Evolutionary conservation across 1,140 invertebrate species (phyloP).

Genomic region (Atopsyche davidsoni): DNA sequence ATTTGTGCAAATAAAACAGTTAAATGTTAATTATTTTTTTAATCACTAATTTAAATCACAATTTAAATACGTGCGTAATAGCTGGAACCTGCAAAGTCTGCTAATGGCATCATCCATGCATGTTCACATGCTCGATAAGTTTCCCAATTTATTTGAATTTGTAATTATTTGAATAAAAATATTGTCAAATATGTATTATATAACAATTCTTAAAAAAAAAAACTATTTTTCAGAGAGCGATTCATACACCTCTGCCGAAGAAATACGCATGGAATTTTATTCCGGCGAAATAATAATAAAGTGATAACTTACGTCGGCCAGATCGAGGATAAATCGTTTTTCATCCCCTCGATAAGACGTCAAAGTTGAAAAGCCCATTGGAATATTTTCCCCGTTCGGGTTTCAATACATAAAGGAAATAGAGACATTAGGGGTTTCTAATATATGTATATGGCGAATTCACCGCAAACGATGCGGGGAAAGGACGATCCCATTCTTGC

Average conservation of each 20-base stretch:
- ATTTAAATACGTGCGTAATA: too few species aligned
- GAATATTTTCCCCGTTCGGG: slow-evolving; percentile 14
- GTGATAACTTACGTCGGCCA: not conserved
- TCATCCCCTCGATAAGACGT: slow-evolving; percentile 21
- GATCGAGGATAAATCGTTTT: slow-evolving; percentile 22
- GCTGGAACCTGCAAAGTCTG: too few species aligned
- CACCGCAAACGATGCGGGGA: slow-evolving; percentile 14
- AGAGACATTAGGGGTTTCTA: slow-evolving; percentile 18
- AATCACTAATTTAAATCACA: too few species aligned
- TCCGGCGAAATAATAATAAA: too few species aligned
- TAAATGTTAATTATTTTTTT: too few species aligned
- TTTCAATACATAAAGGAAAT: slow-evolving; percentile 18
- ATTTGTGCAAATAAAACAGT: too few species aligned
- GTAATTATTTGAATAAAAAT: too few species aligned
- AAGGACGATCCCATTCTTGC: not conserved
- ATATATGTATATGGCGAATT: slow-evolving; percentile 17
- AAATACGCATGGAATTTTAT: not conserved
- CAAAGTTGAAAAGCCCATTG: slow-evolving; percentile 18
- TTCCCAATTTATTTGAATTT: too few species aligned
- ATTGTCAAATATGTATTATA: not conserved
- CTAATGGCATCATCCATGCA: too few species aligned
- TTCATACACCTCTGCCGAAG: not conserved
- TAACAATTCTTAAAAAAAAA: not conserved
- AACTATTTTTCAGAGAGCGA: not conserved
- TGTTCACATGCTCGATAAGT: too few species aligned